Evolutionary conservation across 2,888 invertebrate species (phyloP), one percentile per base, ranked within the genome.

Genomic region (Drosophila lacicola): DNA sequence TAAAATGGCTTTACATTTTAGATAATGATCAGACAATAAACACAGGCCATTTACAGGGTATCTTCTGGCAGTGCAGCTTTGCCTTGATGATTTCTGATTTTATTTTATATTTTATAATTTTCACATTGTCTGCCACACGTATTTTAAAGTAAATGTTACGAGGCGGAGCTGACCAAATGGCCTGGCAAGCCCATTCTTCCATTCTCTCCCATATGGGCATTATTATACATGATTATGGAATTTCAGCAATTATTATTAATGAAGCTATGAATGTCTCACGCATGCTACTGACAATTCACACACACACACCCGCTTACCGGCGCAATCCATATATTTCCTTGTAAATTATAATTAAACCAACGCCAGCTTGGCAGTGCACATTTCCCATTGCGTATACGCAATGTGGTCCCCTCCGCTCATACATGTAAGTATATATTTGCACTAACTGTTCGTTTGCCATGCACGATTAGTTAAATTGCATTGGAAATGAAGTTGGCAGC

Each of bases 221-320:
- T 58, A 58, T 57, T 56, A 71, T 34, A 56, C 51, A 70, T 70
- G 65, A 80, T 73, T 78, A 79, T 78, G 73, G 39, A 70, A 73
- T 61, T 64, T 70, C 54, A 70, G 49, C 73, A 79, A 79, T 75
- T 70, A 80, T 68, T 70, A 75, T 79, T 75, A 79, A 67, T 79
- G 67, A 79, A 72, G 65, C 61, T 64, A 62, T 76, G 54, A 44
- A 44, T 54, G 19, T 53, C 65, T 50, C 49, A 68, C 46, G 56
- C 60, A 57, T 42, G 49, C 25, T 60, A 19, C 21, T 36, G 55
- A 51, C 67, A 63, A 57, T 54, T 45, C 39, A 53, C 42, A 29
- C 33, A 29, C 33, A 50, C 36, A 41, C 47, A 55, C 37, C 55
- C 46, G 4, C 42, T 69, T 9, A 56, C 9, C 10, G 8, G 10